Percentiles rank a stretch among this genome's conserved stretches.
These are phyloP conservation scores for Andricus grossulariae DNA, from an alignment of 1,140 invertebrate species.

Conservation along the genomic window DNA sequence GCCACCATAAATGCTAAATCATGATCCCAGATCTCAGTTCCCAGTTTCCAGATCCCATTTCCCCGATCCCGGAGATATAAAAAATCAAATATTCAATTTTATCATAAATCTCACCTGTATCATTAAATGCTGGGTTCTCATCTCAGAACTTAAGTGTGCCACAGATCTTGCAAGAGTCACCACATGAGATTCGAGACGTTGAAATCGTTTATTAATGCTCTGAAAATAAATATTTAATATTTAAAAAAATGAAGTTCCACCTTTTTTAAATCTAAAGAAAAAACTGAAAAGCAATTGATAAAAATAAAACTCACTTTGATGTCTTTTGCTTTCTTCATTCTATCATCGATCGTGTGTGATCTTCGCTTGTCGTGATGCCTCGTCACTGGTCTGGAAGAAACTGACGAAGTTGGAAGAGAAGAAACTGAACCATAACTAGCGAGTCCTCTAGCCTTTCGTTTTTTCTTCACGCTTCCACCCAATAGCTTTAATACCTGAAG, in stretches of 20 bases:
- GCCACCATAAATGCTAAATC: too few relatives aligned
- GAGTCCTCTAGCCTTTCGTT: constrained; percentile 74
- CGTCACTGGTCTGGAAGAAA: constrained; percentile 83
- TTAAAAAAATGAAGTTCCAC: constrained; percentile 19
- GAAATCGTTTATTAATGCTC: constrained; percentile 91
- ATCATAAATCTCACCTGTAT: constrained; percentile 74
- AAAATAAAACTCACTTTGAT: constrained; percentile 78
- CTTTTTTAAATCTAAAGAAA: not conserved
- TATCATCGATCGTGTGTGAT: constrained; percentile 76
- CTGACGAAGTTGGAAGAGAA: constrained; percentile 87
- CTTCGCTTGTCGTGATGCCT: constrained; percentile 78
- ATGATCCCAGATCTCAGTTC: too few relatives aligned
- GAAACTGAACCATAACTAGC: constrained; percentile 85
- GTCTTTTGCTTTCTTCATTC: constrained; percentile 85
- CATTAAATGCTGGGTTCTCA: constrained; percentile 92
- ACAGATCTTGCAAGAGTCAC: constrained; percentile 93
- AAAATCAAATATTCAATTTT: not conserved
- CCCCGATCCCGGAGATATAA: not conserved
- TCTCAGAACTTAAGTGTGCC: constrained; percentile 94
- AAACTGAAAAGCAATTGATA: not conserved
- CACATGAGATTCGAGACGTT: constrained; percentile 93
- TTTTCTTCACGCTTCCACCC: constrained; percentile 81
- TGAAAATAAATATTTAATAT: constrained; percentile 68
- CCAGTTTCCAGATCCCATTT: too few relatives aligned
- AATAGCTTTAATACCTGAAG: constrained; percentile 86